Evolutionary conservation across 1,140 invertebrate species (phyloP), one percentile per base, ranked within the genome.

Genomic region (Glossosoma conforme): DNA sequence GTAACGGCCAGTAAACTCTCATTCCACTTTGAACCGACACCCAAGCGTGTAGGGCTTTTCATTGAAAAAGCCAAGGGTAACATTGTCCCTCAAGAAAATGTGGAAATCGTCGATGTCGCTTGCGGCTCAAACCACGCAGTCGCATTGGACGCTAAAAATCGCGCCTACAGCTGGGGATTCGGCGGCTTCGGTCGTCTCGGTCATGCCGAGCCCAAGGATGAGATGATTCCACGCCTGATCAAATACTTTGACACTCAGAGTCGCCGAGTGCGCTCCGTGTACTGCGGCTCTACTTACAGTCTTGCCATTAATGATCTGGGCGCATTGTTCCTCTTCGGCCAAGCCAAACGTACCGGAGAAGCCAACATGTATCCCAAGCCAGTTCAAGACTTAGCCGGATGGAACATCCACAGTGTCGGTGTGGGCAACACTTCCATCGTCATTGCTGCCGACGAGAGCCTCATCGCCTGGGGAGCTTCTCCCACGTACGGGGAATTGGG

Each of bases 321-420:
- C 41, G 73, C 73, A 10, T 69, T 92, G 2, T 89, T 86, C 65
- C 78, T 96, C 62, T 95, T 93, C 74, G 93, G 93, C 1, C 89
- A 93, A 66, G 91, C 87, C 0, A 95, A 94, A 66, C 82, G 89
- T 20, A 88, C 89, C 1, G 93, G 93, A 0, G 92, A 96, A 65
- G 93, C 92, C 1, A 93, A 92, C 59, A 96, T 97, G 93, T 97
- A 97, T 66, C 93, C 93, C 0, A 96, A 97, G 68, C 89, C 91
- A 3, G 85, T 97, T 2, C 89, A 91, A 60, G 93, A 97, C 74
- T 70, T 97, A 1, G 82, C 84, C 56, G 77, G 93, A 0, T 96
- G 93, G 93, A 86, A 88, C 53, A 86, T 97, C 10, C 79, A 87
- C 43, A 83, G 83, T 58, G 78, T 95, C 22, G 91, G 84, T 2